Conservation (phyloP, 2,888 invertebrate species). For the Lithophane socia region DNA sequence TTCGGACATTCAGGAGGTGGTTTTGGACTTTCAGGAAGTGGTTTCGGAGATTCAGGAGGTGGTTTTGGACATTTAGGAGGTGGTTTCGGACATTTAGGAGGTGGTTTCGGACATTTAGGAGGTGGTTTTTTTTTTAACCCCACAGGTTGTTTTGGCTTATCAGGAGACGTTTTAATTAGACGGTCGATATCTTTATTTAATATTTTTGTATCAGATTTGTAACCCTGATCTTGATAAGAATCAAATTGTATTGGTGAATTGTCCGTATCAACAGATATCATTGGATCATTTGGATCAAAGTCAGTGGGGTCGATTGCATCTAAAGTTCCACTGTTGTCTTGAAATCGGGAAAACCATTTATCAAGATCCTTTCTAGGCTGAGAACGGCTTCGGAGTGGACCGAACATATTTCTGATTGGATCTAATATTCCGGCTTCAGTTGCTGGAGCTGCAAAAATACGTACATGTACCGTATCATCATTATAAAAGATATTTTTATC, state of each 20-base stretch:
- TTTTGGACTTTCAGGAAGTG: background rate
- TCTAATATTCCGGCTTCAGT: slow-evolving; percentile 39
- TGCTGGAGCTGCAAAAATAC: slow-evolving; percentile 24
- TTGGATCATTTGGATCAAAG: slow-evolving; percentile 6
- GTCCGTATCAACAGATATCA: background rate
- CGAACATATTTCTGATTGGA: slow-evolving; percentile 40
- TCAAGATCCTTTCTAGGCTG: slow-evolving; percentile 7
- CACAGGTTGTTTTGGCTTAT: slow-evolving; percentile 1
- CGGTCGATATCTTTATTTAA: background rate
- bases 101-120: background rate
- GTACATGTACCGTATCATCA: background rate
- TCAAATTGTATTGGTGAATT: background rate
- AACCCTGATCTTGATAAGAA: slow-evolving; percentile 11
- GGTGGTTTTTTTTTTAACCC: background rate
- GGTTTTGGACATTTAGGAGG: background rate
- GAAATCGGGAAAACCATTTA: slow-evolving; percentile 27
- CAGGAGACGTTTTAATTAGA: slow-evolving; percentile 3
- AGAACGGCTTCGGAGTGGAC: background rate
- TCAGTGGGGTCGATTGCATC: background rate
- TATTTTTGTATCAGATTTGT: no score
- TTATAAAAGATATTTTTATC: background rate
- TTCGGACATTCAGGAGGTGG: background rate
- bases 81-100: background rate
- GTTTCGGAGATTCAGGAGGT: background rate
- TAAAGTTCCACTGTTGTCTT: background rate